Base-by-base conservation (phyloP, 2,888 invertebrate genomes). In the Mongoloraphidia duomilia region DNA sequence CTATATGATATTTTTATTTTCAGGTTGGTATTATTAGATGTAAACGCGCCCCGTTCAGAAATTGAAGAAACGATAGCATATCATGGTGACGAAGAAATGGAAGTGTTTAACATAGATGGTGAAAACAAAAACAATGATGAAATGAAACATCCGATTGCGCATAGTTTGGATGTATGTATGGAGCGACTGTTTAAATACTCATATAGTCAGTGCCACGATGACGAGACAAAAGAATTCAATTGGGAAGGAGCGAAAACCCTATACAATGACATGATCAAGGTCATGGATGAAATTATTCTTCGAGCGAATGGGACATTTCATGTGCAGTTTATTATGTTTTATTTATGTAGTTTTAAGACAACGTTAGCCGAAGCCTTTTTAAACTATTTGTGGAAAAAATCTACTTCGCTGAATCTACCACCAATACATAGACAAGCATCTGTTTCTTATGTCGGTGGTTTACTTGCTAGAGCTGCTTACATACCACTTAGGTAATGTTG, bases 291-390 rank as follows among this genome's bases (percentile, higher is more conserved):
- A 59, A 72, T 86, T 37, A 77, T 95, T 54, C 66, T 95, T 51
- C 85, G 86, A 1, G 91, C 91, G 1, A 82, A 90, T 65, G 86
- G 84, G 34, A 84, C 84, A 36, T 78, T 80, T 61, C 86, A 88
- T 63, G 76, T 83, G 2, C 90, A 88, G 65, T 90, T 82, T 63
- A 60, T 83, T 8, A 68, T 87, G 64, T 88, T 89, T 65, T 79
- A 83, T 59, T 66, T 84, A 51, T 79, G 82, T 63, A 80, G 81
- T 59, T 75, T 84, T 54, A 80, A 80, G 64, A 57, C 67, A 3
- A 62, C 67, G 34, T 63, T 77, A 56, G 67, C 73, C 2, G 81
- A 83, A 55, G 74, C 73, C 17, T 88, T 87, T 65, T 60, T 86
- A 14, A 77, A 76, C 57, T 77, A 74, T 59, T 66, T 89, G 9